phyloP scores from a whole-genome alignment of 2,888 invertebrate genomes.

The Neocrepidodera transversa region DNA sequence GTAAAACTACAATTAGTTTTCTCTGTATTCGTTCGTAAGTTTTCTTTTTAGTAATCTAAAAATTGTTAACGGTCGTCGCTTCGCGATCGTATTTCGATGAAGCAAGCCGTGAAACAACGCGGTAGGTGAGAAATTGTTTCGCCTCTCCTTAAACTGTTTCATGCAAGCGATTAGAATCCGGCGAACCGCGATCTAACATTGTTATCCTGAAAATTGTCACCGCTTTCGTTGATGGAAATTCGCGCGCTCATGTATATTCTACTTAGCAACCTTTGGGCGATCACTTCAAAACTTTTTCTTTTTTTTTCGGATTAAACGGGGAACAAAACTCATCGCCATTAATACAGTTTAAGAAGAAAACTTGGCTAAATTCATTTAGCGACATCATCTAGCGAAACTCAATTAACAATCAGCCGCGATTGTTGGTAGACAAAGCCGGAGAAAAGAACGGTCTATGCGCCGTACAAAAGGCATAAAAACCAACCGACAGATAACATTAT shows the following conservation, averaged over 20 bases:
- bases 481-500: slow-evolving; percentile 58
- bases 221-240: slow-evolving; percentile 45
- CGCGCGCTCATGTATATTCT: slow-evolving; percentile 30
- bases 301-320: slow-evolving; percentile 1
- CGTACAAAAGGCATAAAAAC: slow-evolving; percentile 58
- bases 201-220: slow-evolving; percentile 53
- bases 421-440: slow-evolving; percentile 55
- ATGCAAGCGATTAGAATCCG: slow-evolving; percentile 60
- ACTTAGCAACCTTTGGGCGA: slow-evolving; percentile 21
- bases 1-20: too few relatives aligned
- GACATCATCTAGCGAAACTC: slow-evolving; percentile 56
- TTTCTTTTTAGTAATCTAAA: slow-evolving; percentile 39
- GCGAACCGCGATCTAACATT: slow-evolving; percentile 58
- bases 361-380: slow-evolving; percentile 54
- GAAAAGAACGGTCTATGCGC: slow-evolving; percentile 52
- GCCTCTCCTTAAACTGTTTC: slow-evolving; percentile 60
- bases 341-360: slow-evolving; percentile 45
- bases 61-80: slow-evolving; percentile 47
- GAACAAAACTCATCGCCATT: slow-evolving; percentile 33
- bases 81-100: slow-evolving; percentile 52
- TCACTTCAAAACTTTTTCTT: slow-evolving; percentile 6
- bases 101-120: slow-evolving; percentile 59
- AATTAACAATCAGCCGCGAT: slow-evolving; percentile 59
- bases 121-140: slow-evolving; percentile 59
- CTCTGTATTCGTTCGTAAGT: too few relatives aligned